Evolutionary conservation across 1,140 invertebrate species (phyloP), one percentile per base, ranked within the genome.

Genomic region (Neoseiulus cucumeris): DNA sequence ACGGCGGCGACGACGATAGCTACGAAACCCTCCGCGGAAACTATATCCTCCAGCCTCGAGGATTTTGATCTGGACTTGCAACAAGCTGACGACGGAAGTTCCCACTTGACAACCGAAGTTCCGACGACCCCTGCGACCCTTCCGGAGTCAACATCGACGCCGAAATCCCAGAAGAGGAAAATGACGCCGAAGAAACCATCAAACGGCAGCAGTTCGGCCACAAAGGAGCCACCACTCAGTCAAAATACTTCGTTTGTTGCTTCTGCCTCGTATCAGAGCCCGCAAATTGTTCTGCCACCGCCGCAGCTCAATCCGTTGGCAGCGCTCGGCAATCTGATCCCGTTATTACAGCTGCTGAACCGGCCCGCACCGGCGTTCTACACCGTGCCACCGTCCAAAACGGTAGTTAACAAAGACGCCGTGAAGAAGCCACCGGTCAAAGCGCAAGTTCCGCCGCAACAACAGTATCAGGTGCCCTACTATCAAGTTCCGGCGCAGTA

Each of bases 221-320:
- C 51, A 59, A 25, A 59, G 25, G 51, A 59, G 5, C 17, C 14
- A 29, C 14, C 25, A 20, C 18, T 22, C 51, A 59, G 14, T 59
- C 2, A 14, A 29, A 59, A 25, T 59, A 14, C 51, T 59, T 20
- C 51, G 22, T 25, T 33, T 25, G 14, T 59, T 4, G 14, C 51
- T 1, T 14, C 51, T 12, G 51, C 22, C 17, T 29, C 51, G 22
- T 59, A 59, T 59, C 51, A 59, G 22, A 33, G 25, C 12, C 51
- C 51, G 22, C 51, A 59, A 33, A 33, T 59, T 25, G 33, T 59
- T 59, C 22, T 59, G 51, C 51, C 51, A 25, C 51, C 25, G 51
- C 51, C 33, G 25, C 22, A 12, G 33, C 14, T 59, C 25, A 59
- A 59, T 25, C 51, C 51, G 51, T 25, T 59, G 22, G 51, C 51